Evolutionary conservation across 2,113 vertebrate genomes (phyloP).

Genomic region (Anoura caudifer): DNA sequence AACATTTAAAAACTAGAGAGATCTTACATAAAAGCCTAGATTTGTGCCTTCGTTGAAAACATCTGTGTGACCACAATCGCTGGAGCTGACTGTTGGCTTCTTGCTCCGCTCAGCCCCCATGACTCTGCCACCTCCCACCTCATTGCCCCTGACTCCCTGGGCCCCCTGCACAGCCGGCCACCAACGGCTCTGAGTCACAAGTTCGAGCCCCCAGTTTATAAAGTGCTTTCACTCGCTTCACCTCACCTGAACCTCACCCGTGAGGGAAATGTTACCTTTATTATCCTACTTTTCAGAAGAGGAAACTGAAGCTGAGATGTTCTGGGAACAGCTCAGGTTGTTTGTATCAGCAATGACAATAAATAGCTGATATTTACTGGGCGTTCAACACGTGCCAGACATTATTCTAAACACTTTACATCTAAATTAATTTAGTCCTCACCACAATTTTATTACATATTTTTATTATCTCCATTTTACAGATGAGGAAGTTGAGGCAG

Average conservation of each 20-base stretch:
- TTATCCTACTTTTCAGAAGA: neutral
- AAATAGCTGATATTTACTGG: neutral
- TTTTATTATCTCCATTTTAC: neutral
- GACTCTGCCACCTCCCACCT: neutral
- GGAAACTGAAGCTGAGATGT: neutral
- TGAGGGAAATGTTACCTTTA: neutral
- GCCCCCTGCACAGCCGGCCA: neutral
- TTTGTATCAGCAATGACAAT: neutral
- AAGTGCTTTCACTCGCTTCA: neutral
- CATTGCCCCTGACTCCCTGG: neutral
- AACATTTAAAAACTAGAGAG: slow-evolving; percentile 36
- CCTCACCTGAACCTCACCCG: neutral
- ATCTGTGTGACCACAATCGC: neutral
- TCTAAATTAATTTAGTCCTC: neutral
- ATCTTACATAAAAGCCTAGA: slow-evolving; percentile 53
- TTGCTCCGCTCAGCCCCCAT: accelerated
- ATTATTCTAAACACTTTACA: neutral
- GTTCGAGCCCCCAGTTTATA: neutral
- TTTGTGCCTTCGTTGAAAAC: slow-evolving; percentile 41
- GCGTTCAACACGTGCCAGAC: neutral
- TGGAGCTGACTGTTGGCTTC: neutral
- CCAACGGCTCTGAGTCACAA: neutral
- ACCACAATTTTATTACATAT: neutral
- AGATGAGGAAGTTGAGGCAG: neutral
- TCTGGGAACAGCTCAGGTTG: neutral